phyloP scores from a whole-genome alignment of 2,797 vertebrate genomes.

The Trachops cirrhosus region DNA sequence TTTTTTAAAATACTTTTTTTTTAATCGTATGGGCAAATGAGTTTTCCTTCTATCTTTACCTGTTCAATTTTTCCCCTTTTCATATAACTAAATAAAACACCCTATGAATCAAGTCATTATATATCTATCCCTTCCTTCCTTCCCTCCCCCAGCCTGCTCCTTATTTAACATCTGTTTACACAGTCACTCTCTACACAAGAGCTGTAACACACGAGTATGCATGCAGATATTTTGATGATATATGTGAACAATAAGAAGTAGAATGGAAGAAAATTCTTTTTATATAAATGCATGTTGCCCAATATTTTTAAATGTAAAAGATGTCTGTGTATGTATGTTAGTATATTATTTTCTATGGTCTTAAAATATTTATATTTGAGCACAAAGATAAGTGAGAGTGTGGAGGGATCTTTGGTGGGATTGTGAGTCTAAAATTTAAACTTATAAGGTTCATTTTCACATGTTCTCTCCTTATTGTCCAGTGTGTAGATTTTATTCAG shows the following conservation, averaged over 20 bases:
- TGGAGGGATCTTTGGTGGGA: neutral
- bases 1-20: neutral
- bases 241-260: neutral
- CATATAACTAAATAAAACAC: neutral
- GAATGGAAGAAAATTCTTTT: neutral
- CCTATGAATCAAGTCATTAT: no score
- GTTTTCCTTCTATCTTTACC: neutral
- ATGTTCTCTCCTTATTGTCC: neutral
- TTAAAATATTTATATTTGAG: constrained; percentile 26
- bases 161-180: neutral
- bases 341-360: neutral
- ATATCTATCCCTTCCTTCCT: neutral
- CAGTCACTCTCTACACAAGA: neutral
- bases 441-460: neutral
- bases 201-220: neutral
- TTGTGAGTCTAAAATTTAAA: neutral
- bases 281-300: neutral
- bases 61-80: neutral
- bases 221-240: neutral
- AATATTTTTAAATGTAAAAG: neutral
- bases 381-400: neutral
- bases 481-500: neutral
- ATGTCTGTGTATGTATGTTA: neutral
- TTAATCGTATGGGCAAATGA: neutral
- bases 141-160: neutral